These are phyloP conservation scores for Cinara cedri DNA, from an alignment of 2,888 invertebrate genomes.

Conservation along the genomic window DNA sequence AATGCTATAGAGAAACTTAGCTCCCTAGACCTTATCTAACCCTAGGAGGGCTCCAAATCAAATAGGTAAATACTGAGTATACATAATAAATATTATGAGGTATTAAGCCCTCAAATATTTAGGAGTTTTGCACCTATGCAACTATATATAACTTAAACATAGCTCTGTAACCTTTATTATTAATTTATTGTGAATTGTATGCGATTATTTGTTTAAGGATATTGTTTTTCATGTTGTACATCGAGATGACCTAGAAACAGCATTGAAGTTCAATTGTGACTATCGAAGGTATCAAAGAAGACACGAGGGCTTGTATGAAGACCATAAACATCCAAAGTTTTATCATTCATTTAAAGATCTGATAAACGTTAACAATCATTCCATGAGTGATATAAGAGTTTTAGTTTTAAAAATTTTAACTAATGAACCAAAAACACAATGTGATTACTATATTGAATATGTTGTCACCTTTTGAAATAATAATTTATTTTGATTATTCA, in stretches of 20 bases:
- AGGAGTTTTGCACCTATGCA: too few relatives aligned
- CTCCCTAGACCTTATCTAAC: too few relatives aligned
- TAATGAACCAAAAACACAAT: not conserved
- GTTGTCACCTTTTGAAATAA: not conserved
- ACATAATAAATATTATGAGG: too few relatives aligned
- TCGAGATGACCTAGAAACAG: not conserved
- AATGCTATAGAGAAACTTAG: too few relatives aligned
- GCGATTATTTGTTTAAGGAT: conserved; percentile 2
- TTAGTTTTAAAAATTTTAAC: conserved; percentile 23
- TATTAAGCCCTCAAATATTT: too few relatives aligned
- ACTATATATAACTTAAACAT: too few relatives aligned
- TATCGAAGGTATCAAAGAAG: not conserved
- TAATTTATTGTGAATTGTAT: not conserved
- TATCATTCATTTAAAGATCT: conserved; percentile 1
- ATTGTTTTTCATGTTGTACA: conserved; percentile 27
- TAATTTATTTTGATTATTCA: not conserved
- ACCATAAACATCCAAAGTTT: conserved; percentile 8
- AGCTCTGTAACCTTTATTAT: too few relatives aligned
- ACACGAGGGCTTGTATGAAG: not conserved
- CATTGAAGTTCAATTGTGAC: conserved; percentile 34
- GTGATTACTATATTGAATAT: conserved; percentile 36
- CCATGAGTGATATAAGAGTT: not conserved
- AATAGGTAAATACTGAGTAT: too few relatives aligned
- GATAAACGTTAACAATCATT: not conserved
- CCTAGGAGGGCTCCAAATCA: too few relatives aligned